Conservation (phyloP, 2,888 invertebrate genomes). For the Crossocerus cetratus region DNA sequence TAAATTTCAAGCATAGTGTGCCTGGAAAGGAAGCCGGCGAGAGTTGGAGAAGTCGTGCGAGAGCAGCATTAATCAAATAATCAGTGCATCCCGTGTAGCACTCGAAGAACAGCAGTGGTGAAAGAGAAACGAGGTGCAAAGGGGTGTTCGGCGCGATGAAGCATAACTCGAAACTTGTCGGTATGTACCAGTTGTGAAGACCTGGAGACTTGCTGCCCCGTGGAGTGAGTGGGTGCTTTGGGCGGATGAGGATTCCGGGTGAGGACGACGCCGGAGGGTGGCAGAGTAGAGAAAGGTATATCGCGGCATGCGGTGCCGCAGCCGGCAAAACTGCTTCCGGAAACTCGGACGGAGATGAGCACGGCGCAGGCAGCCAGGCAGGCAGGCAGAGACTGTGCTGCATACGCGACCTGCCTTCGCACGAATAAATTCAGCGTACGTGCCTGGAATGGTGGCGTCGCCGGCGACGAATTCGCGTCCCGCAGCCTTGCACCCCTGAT, state of each 20-base stretch:
- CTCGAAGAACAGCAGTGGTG: too few relatives aligned
- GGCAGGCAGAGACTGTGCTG: constrained; percentile 15
- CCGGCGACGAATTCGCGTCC: constrained; percentile 45
- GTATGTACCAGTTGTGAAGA: background rate
- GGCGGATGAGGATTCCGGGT: constrained; percentile 8
- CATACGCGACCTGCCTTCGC: constrained; percentile 63
- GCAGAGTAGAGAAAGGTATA: constrained; percentile 38
- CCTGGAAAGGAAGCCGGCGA: too few relatives aligned
- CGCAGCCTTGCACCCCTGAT: constrained; percentile 12
- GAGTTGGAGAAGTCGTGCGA: too few relatives aligned
- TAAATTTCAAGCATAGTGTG: too few relatives aligned
- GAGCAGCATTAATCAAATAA: too few relatives aligned
- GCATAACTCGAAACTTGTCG: background rate
- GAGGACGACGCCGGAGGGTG: constrained; percentile 28
- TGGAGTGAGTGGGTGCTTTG: background rate
- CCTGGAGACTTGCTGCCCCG: background rate
- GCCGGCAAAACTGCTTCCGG: constrained; percentile 59
- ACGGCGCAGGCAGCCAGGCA: constrained; percentile 21
- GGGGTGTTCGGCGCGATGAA: constrained; percentile 3
- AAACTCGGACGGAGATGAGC: constrained; percentile 63
- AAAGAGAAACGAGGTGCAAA: background rate
- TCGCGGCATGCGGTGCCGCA: constrained; percentile 44
- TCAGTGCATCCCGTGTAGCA: too few relatives aligned
- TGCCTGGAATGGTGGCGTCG: constrained; percentile 69
- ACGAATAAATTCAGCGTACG: constrained; percentile 74